Base-by-base conservation (phyloP, 2,888 invertebrate species). In the Volucella inflata region DNA sequence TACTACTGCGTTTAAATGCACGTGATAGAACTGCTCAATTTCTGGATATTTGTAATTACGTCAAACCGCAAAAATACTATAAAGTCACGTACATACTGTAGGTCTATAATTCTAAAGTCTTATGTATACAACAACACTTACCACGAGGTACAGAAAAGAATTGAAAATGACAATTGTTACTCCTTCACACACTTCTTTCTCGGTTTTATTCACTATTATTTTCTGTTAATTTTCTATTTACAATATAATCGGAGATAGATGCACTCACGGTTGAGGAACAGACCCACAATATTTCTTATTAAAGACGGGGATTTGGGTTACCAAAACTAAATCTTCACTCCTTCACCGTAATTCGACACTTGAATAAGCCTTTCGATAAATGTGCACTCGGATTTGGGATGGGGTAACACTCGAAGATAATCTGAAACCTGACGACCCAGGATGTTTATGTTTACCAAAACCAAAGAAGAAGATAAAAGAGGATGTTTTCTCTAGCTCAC, bases 401-500 rank as follows among this genome's bases (percentile, higher is more conserved):
- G 40, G 42, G 60, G 36, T 36, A 50, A 59, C 81, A 82, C 71
- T 65, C 60, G 44, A 10, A 40, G 64, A 51, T 44, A 44, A 46
- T 64, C 8, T 11, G 59, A 36, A 50, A 62, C 60, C 55, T 17
- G 17, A 9, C 30, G 38, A 67, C 12, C 17, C 67, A 78, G 83
- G 83, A 83, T 78, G 57, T 83, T 62, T 67, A 50, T 67, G 57
- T 72, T 77, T 67, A 50, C 44, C 62, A 38, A 70, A 50, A 30
- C 42, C 0, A 30, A 48, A 55, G 17, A 6, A 21, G 3, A 51
- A 8, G 42, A 59, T 17, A 11, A 75, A 82, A 70, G 30, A 67
- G 60, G 78, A 78, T 78, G 53, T 82, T 76, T 76, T 40, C 55
- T 16, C 50, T 60, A 53, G 16, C 50, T 4, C 42, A 72, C 82